Percentiles rank a stretch among this genome's conserved stretches.
These are phyloP conservation scores for Acyrthosiphon pisum DNA, from an alignment of 1,140 invertebrate species.

Conservation along the genomic window DNA sequence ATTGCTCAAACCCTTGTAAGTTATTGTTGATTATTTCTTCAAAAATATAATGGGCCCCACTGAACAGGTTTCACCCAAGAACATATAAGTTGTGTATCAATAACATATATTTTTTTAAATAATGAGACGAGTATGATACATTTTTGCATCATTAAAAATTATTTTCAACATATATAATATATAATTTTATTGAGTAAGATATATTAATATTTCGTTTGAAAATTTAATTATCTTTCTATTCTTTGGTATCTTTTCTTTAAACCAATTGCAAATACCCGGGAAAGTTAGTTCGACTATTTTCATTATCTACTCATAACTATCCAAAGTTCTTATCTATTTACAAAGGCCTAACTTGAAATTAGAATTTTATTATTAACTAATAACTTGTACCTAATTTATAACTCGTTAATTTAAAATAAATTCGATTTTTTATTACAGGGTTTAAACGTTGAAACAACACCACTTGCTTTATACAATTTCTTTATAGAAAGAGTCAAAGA, in stretches of 20 bases:
- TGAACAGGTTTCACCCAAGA: too few relatives aligned
- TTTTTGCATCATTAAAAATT: background rate
- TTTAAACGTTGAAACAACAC: conserved; percentile 81
- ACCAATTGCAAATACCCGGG: background rate
- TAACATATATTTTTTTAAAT: background rate
- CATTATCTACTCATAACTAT: background rate
- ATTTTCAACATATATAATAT: background rate
- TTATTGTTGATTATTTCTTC: background rate
- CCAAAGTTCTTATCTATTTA: background rate
- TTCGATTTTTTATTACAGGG: conserved; percentile 67
- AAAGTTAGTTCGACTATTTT: background rate
- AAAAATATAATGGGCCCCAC: too few relatives aligned
- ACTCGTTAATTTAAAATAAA: background rate
- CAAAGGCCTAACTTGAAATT: background rate
- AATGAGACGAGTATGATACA: background rate
- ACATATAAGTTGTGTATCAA: background rate
- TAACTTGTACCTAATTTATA: background rate
- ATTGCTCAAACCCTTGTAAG: conserved; percentile 70
- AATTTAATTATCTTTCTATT: background rate
- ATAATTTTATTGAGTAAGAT: background rate
- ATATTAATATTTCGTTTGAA: background rate
- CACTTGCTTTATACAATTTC: conserved; percentile 83
- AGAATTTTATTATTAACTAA: background rate
- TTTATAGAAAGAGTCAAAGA: conserved; percentile 85
- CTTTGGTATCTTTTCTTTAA: background rate